Base-by-base conservation (phyloP, 2,888 invertebrate genomes). In the Drosophila neutralis region DNA sequence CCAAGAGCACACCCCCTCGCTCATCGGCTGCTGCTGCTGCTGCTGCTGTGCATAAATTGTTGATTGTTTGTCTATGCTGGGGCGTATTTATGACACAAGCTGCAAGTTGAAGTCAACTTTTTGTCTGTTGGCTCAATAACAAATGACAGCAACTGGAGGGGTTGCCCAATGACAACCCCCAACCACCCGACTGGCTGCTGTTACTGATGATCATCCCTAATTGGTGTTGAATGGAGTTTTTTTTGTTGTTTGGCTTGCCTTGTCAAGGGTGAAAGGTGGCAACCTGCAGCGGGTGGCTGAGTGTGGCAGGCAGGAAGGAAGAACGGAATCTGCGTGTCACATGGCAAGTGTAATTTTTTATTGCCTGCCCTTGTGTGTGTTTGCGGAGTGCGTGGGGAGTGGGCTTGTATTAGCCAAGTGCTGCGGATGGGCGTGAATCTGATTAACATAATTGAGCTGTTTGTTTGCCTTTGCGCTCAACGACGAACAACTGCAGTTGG, bases 161-260 rank as follows among this genome's bases (percentile, higher is more conserved):
- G 85, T 85, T 74, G 87, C 70, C 71, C 67, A 79, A 71, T 74
- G 80, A 80, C 81, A 77, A 81, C 76, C 66, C 62, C 70, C 67
- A 51, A 60, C 63, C 67, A 21, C 2, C 54, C 64, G 64, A 69
- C 77, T 38, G 56, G 48, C 54, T 68, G 61, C 48, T 69, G 72
- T 73, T 75, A 66, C 77, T 77, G 91, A 88, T 92, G 89, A 92
- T 92, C 93, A 92, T 91, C 91, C 92, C 92, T 92, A 92, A 92
- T 92, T 93, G 93, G 91, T 92, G 93, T 92, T 92, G 93, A 93
- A 93, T 93, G 91, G 89, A 92, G 90, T 92, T 91, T 87, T 84
- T 71, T 91, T 87, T 80, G 70, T 78, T 72, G 64, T 56, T n/a
- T 58, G 21, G 13, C 24, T 11, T 57, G n/a, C 35, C 45, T 53